Evolutionary conservation across 2,888 invertebrate genomes (phyloP), one percentile per base, ranked within the genome.

Genomic region (Trachelus tabidus): DNA sequence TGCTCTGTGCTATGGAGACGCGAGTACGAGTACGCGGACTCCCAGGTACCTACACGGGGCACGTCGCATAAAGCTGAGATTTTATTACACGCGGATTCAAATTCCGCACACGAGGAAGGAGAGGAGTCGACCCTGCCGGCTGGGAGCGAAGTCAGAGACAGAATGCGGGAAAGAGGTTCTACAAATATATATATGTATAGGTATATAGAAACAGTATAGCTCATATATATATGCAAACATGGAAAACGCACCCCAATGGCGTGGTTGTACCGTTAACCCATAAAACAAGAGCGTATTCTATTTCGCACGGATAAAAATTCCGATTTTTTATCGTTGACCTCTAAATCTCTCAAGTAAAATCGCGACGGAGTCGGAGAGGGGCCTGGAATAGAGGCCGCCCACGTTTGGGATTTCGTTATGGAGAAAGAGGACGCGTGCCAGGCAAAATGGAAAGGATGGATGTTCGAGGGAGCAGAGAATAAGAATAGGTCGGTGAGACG

Each of bases 61-160:
- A 56, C 88, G 90, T 90, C 91, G 90, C 90, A 90, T 91, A 91
- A 91, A 91, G 88, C 88, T 84, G 83, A 86, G 87, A 89, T 90
- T 91, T 91, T 91, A 91, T 91, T 91, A 87, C 90, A 86, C 86
- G 89, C 85, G 90, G 90, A 91, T 91, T 91, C 90, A 90, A 91
- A 91, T 91, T 91, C 91, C 90, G 87, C 79, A 80, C 77, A 75
- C 75, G 80, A 80, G 78, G 81, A 80, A 80, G 69, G 76, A 82
- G 80, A 83, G 35, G 83, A 82, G 81, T 79, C 80, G 83, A 77
- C 83, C 79, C 81, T 79, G 80, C 79, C 73, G 73, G 75, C 71
- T 79, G 76, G 79, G 77, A 76, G 56, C 56, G 23, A 71, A 71
- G 71, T 33, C 71, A 12, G 71, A 33, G 71, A 31, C 71, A 12